Conservation (phyloP, 2,797 vertebrate species). For the Steatocranus sp. region DNA sequence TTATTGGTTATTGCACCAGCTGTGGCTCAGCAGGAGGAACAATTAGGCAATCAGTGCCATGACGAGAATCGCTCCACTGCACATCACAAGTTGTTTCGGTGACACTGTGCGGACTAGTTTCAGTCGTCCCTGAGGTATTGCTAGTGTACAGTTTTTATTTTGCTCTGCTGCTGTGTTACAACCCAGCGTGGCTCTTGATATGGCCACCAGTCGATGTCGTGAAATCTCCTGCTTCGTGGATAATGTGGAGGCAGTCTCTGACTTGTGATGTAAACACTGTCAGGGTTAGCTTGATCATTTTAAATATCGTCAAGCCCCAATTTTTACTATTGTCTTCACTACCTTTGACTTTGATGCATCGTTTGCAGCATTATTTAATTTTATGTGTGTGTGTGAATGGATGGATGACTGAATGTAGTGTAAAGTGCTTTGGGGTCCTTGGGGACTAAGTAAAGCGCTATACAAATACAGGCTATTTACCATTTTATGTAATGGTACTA, state of each 20-base stretch:
- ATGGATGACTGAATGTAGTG: background rate
- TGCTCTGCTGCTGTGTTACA: background rate
- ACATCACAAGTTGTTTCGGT: background rate
- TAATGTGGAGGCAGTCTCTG: background rate
- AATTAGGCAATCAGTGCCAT: background rate
- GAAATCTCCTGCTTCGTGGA: background rate
- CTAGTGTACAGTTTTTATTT: background rate
- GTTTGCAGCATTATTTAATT: background rate
- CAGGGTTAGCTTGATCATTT: background rate
- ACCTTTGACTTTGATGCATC: background rate
- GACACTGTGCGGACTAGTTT: background rate
- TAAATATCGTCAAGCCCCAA: background rate
- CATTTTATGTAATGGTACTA: background rate
- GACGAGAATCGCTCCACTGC: background rate
- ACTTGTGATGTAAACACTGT: background rate
- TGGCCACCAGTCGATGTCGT: background rate
- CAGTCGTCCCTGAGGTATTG: background rate
- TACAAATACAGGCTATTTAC: background rate
- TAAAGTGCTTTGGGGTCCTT: background rate
- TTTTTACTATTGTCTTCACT: background rate
- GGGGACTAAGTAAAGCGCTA: background rate
- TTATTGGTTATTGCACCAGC: background rate
- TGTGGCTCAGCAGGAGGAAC: background rate
- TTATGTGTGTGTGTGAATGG: accelerated
- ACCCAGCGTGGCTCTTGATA: background rate